Conservation (phyloP, 2,888 invertebrate species). For the Taphrorychus bicolor region DNA sequence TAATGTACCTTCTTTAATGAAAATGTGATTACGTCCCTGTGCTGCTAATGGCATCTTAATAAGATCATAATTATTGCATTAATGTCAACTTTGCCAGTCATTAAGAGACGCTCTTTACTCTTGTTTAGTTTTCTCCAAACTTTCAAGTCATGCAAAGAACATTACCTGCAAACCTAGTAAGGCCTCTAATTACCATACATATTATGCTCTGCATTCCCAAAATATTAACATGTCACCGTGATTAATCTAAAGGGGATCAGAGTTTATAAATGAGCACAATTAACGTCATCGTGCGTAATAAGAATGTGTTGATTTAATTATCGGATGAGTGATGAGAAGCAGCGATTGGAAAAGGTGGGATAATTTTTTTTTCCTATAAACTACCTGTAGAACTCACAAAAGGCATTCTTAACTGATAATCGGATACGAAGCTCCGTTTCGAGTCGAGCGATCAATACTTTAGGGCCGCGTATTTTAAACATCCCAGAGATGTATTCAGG, state of each 20-base stretch:
- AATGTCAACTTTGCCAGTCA: neutral
- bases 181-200: neutral
- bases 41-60: neutral
- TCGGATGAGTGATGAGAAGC: neutral
- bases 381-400: constrained; percentile 4
- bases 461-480: constrained; percentile 21
- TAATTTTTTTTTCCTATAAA: neutral
- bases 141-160: neutral
- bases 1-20: neutral
- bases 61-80: neutral
- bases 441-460: constrained; percentile 23
- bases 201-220: neutral
- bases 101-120: neutral
- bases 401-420: constrained; percentile 16
- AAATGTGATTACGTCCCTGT: neutral
- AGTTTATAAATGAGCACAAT: neutral
- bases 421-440: constrained; percentile 6
- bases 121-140: neutral
- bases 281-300: neutral
- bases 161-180: neutral
- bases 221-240: neutral
- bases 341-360: neutral
- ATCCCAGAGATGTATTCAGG: constrained; percentile 3
- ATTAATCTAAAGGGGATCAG: neutral
- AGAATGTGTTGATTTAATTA: neutral